Evolutionary conservation across 2,113 vertebrate genomes (phyloP).

Genomic region (Pogona vitticeps): DNA sequence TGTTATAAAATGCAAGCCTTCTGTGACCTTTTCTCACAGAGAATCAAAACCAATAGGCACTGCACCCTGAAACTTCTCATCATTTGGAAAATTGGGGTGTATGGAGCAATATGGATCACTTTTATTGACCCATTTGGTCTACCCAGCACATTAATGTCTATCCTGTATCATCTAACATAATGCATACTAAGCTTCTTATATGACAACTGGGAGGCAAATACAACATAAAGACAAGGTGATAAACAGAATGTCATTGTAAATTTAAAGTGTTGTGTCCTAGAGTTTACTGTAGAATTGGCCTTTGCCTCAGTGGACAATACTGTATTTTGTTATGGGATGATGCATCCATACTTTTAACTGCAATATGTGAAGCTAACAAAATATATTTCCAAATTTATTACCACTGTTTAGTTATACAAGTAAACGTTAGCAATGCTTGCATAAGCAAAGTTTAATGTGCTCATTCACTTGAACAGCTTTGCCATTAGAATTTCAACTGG

Average conservation of each 20-base stretch:
- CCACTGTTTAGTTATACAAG: conserved; percentile 33
- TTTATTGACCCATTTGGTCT: neutral
- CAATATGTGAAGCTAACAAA: neutral
- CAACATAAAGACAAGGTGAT: neutral
- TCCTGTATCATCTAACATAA: no score
- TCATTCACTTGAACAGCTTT: conserved; percentile 30
- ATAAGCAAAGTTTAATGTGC: conserved; percentile 49
- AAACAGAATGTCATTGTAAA: neutral
- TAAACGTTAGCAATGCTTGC: conserved; percentile 36
- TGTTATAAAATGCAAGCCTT: neutral
- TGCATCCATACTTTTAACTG: neutral
- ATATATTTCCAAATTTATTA: neutral
- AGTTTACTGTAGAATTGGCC: neutral
- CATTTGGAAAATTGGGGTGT: neutral
- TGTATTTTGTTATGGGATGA: neutral
- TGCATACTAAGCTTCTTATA: neutral
- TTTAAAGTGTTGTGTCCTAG: neutral
- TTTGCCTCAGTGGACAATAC: neutral
- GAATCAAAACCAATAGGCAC: neutral
- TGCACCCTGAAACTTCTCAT: neutral
- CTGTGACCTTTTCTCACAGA: neutral
- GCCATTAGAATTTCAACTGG: conserved; percentile 30
- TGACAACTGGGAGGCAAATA: neutral
- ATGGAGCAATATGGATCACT: neutral
- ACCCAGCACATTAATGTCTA: neutral